Evolutionary conservation across 2,888 invertebrate genomes (phyloP).

Genomic region (Emesis furor): DNA sequence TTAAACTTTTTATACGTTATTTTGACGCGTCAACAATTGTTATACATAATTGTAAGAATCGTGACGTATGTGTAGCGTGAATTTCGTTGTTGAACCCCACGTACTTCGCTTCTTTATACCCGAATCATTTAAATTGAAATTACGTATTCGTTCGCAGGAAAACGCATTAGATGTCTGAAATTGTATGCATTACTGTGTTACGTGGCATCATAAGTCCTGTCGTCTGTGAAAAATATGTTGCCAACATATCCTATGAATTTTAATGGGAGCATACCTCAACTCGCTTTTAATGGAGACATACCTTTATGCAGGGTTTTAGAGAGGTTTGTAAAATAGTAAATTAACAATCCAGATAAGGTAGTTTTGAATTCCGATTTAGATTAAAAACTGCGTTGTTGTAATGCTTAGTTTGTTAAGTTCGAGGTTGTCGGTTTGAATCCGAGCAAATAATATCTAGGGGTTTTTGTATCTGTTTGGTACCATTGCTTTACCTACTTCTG

Average conservation of each 20-base stretch:
- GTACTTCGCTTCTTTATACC: background rate
- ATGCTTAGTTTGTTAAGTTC: no score
- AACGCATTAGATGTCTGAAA: constrained; percentile 74
- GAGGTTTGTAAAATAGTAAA: background rate
- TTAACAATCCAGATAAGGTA: background rate
- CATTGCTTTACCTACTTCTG: no score
- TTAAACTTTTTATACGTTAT: no score
- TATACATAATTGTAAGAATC: background rate
- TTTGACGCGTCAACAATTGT: no score
- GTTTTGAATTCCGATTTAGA: background rate
- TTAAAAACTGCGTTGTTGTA: no score
- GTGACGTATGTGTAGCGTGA: background rate
- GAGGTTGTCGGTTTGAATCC: no score
- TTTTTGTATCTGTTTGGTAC: no score
- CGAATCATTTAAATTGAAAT: constrained; percentile 60
- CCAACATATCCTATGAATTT: constrained; percentile 84
- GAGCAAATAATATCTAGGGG: no score
- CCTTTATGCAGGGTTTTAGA: constrained; percentile 2
- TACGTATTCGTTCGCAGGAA: constrained; percentile 55
- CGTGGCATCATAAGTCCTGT: constrained; percentile 86
- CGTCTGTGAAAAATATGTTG: constrained; percentile 11
- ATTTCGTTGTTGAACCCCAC: background rate
- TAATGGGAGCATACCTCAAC: constrained; percentile 77
- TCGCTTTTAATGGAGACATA: background rate
- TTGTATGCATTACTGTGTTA: constrained; percentile 81